Base-by-base conservation (phyloP, 1,140 invertebrate species). In the Sesamia nonagrioides region DNA sequence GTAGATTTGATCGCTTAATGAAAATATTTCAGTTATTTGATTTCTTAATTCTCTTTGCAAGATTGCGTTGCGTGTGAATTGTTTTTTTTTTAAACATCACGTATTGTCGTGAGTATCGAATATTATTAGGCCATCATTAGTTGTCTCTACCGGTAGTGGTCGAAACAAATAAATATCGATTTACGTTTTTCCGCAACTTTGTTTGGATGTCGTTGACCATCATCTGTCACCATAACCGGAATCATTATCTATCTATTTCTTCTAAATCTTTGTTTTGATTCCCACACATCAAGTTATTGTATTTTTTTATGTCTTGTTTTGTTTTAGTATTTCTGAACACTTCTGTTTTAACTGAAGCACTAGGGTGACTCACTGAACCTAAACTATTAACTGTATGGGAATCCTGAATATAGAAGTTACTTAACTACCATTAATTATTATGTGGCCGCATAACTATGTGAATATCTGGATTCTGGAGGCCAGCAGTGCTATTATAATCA, bases 21-120 rank as follows among this genome's bases (percentile, higher is more conserved):
- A 6, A 69, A 21, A 69, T 69, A 69, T 69, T 69, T 42, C 66
- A 69, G 21, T 69, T 69, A 69, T 17, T 63, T 17, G 15, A 8
- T 33, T 45, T 37, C 27, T 54, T 21, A 5, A 50, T 45, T 1
- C 45, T 13, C 15, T 60, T 21, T 61, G 15, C 21, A n/a, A 63
- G 35, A 40, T 63, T 33, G 56, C 27, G 3, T 21, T 42, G n/a
- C n/a, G n/a, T 66, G 61, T 66, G n/a, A 42, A 66, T 66, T 37
- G 42, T 66, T 66, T 17, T 42, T 66, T 42, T 66, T 42, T 21
- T 17, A 18, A 61, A 42, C 37, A 42, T 42, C 61, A 66, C 61
- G 61, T 63, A 40, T 40, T 1, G 9, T 17, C 37, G 35, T 40
- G 18, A 58, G 15, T n/a, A 6, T 13, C 15, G 7, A 21, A 33